Evolutionary conservation across 2,797 vertebrate species (phyloP).

Genomic region (Amblyraja radiata): DNA sequence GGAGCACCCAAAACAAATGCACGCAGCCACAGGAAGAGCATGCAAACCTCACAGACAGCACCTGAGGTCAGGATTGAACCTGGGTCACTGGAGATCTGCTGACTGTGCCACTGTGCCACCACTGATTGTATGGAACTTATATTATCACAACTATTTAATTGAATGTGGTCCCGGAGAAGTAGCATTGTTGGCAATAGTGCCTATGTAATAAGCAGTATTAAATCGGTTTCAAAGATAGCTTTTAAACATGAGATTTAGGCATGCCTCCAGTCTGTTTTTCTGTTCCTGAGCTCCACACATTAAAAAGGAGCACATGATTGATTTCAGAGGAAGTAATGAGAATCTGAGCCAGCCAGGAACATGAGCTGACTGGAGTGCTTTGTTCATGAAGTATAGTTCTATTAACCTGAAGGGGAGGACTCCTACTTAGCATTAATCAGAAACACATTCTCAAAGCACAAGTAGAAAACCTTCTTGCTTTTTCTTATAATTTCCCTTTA

Average conservation of each 20-base stretch:
- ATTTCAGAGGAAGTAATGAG: slow-evolving; percentile 33
- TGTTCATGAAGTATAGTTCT: slow-evolving; percentile 23
- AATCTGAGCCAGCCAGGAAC: slow-evolving; percentile 32
- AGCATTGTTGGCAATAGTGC: too few relatives aligned
- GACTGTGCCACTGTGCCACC: too few relatives aligned
- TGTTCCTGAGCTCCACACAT: background rate
- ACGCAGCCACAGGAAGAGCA: too few relatives aligned
- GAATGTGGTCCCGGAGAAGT: background rate
- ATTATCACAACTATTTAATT: background rate
- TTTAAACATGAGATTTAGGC: slow-evolving; percentile 16
- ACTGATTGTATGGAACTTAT: background rate
- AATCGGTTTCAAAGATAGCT: background rate
- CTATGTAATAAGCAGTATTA: background rate
- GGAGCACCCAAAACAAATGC: too few relatives aligned
- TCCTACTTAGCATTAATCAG: slow-evolving; percentile 29
- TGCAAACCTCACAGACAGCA: too few relatives aligned
- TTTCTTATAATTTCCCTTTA: background rate
- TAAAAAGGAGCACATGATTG: slow-evolving; percentile 36
- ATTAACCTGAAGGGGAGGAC: slow-evolving; percentile 29
- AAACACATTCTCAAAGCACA: slow-evolving; percentile 31
- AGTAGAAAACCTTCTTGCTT: background rate
- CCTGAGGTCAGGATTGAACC: too few relatives aligned
- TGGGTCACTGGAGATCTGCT: too few relatives aligned
- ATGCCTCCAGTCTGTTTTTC: slow-evolving; percentile 7
- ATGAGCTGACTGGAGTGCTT: slow-evolving; percentile 25